Evolutionary conservation across 2,888 invertebrate species (phyloP).

Genomic region (Corythucha ciliata): DNA sequence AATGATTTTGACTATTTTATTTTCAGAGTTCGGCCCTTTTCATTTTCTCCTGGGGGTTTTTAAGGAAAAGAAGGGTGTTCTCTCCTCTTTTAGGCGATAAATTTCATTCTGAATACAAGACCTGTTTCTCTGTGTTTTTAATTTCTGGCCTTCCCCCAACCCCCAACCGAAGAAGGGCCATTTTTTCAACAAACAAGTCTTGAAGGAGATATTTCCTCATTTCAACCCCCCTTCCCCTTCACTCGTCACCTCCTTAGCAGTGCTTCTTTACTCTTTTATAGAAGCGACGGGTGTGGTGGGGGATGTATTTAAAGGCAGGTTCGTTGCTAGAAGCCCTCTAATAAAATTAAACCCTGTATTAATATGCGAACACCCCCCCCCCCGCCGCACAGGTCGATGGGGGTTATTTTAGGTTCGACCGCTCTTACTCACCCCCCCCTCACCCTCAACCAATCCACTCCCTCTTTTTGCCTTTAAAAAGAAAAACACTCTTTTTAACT

Average conservation of each 20-base stretch:
- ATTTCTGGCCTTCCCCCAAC: conserved; percentile 29
- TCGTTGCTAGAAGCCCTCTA: conserved; percentile 23
- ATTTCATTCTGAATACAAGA: conserved; percentile 31
- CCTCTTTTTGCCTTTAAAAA: conserved; percentile 19
- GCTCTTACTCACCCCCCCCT: conserved; percentile 16
- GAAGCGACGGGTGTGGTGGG: conserved; percentile 10
- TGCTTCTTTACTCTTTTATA: too few species aligned
- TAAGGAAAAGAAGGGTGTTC: too few species aligned
- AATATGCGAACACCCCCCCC: conserved; percentile 21
- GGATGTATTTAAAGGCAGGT: conserved; percentile 27
- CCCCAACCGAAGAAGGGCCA: conserved; percentile 26
- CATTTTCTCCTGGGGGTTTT: too few species aligned
- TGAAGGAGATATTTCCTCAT: conserved; percentile 33
- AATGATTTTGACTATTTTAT: too few species aligned
- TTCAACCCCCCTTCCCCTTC: conserved; percentile 18
- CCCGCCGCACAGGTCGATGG: conserved; percentile 5
- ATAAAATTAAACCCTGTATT: conserved; percentile 30
- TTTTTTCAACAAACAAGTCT: conserved; percentile 33
- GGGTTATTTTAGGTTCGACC: conserved; percentile 9
- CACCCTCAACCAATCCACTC: conserved; percentile 24
- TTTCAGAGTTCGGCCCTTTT: too few species aligned
- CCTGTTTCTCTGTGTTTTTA: conserved; percentile 34
- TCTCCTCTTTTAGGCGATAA: conserved; percentile 29
- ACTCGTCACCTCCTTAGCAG: neutral
- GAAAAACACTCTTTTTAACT: conserved; percentile 23